Base-by-base conservation (phyloP, 2,888 invertebrate genomes). In the Limenitis camilla region DNA sequence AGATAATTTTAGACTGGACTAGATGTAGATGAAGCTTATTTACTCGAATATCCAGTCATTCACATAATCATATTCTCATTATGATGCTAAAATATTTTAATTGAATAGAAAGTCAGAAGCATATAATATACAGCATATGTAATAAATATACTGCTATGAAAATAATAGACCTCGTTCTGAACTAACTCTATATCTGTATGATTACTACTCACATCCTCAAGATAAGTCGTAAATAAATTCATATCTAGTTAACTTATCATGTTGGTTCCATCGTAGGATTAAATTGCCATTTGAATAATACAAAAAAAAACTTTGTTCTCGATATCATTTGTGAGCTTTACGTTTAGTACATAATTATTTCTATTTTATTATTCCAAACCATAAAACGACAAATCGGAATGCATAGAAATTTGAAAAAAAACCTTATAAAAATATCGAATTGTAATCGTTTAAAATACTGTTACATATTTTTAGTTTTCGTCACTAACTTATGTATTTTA, bases 401-500 rank as follows among this genome's bases (percentile, higher is more conserved):
- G 3, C 19, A 19, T 19, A 19, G 19, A 19, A 19, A 19, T 19
- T 19, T 19, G n/a, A n/a, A n/a, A n/a, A 19, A 19, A 19, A 3
- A 19, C 19, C 3, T 19, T 19, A 19, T 19, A 19, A 1, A 19
- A 2, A 19, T 2, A 19, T 19, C 19, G 19, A 19, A 19, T 19
- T 3, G 19, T 19, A 19, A 19, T 19, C 19, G 19, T 19, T 19
- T 19, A 19, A 3, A 19, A 59, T 61, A 56, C 58, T 65, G 53
- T 51, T 52, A 52, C 61, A 41, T 63, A 55, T 62, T 60, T 53
- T 62, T 69, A 65, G 62, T 66, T 69, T 64, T 57, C 52, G 49
- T 36, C 56, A 52, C 64, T 62, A 68, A 74, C 67, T 64, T 62
- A 58, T 48, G 61, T 56, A 62, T 69, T 69, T 68, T 65, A 66